These are phyloP conservation scores for Lymantria dispar DNA, from an alignment of 2,888 invertebrate species.

Conservation along the genomic window DNA sequence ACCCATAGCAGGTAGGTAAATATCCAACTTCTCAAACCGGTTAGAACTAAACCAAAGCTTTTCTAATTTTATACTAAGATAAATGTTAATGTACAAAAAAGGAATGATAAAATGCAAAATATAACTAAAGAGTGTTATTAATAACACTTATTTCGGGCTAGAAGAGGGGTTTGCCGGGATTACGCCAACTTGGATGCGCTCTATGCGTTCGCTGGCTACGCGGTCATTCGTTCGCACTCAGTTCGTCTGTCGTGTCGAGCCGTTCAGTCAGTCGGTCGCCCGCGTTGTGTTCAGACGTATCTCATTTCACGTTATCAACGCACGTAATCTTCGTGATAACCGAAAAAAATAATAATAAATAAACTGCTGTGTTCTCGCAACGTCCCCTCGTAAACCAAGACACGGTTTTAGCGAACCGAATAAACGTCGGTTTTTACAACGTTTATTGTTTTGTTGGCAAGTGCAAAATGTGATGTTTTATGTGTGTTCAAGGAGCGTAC, in stretches of 20 bases:
- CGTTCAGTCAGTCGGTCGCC: slow-evolving; percentile 66
- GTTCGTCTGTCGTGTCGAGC: slow-evolving; percentile 37
- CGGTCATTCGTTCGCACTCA: slow-evolving; percentile 54
- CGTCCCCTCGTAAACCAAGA: slow-evolving; percentile 43
- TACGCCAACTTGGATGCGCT: slow-evolving; percentile 52
- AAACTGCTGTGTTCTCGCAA: slow-evolving; percentile 57
- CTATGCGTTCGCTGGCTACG: slow-evolving; percentile 55
- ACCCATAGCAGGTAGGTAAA: slow-evolving; percentile 28
- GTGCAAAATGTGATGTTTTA: slow-evolving; percentile 79
- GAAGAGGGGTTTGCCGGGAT: slow-evolving; percentile 43
- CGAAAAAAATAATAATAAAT: slow-evolving; percentile 51
- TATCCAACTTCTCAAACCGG: slow-evolving; percentile 22
- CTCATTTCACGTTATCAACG: slow-evolving; percentile 23
- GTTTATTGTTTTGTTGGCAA: slow-evolving; percentile 61
- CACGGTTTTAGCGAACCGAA: slow-evolving; percentile 50
- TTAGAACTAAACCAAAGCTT: slow-evolving; percentile 7
- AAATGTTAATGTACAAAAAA: slow-evolving; percentile 6
- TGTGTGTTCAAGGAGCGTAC: slow-evolving; percentile 70
- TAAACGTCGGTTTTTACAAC: slow-evolving; percentile 48
- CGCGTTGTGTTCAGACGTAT: slow-evolving; percentile 47
- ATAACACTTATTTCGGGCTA: slow-evolving; percentile 51
- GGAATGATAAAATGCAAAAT: slow-evolving; percentile 27
- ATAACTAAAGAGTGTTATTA: slow-evolving; percentile 42
- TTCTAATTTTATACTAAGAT: slow-evolving; percentile 6
- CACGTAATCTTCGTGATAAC: slow-evolving; percentile 67